Percentiles rank a stretch among this genome's conserved stretches.
Conservation (phyloP, 2,797 vertebrate species). For the Spinus olivaceus region DNA sequence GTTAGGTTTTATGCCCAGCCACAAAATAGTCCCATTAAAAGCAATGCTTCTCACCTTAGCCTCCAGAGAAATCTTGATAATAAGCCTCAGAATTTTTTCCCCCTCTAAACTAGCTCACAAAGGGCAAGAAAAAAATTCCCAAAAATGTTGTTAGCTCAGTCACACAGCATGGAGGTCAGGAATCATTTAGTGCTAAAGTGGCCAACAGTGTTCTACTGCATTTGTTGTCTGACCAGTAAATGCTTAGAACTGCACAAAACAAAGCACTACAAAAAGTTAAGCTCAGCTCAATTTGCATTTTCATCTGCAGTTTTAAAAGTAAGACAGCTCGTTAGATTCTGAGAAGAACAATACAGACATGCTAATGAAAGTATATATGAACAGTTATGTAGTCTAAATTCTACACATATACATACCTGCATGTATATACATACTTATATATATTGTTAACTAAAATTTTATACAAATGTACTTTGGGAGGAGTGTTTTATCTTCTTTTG, state of each 20-base stretch:
- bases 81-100: neutral
- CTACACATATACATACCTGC: neutral
- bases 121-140: neutral
- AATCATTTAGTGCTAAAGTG: neutral
- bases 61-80: neutral
- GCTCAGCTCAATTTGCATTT: neutral
- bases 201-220: neutral
- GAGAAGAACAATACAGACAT: neutral
- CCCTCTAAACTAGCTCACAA: neutral
- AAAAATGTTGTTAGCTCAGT: neutral
- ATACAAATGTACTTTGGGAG: neutral
- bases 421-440: neutral
- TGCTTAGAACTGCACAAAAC: neutral
- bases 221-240: neutral
- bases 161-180: neutral
- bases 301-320: neutral
- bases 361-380: neutral
- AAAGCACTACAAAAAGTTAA: neutral
- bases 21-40: neutral
- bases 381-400: neutral
- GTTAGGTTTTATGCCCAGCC: rapidly evolving
- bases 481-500: rapidly evolving
- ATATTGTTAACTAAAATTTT: neutral
- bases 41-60: neutral
- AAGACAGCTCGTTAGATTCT: neutral